These are phyloP conservation scores for Oscheius sp. DNA, from an alignment of 2,888 invertebrate species.

Conservation along the genomic window DNA sequence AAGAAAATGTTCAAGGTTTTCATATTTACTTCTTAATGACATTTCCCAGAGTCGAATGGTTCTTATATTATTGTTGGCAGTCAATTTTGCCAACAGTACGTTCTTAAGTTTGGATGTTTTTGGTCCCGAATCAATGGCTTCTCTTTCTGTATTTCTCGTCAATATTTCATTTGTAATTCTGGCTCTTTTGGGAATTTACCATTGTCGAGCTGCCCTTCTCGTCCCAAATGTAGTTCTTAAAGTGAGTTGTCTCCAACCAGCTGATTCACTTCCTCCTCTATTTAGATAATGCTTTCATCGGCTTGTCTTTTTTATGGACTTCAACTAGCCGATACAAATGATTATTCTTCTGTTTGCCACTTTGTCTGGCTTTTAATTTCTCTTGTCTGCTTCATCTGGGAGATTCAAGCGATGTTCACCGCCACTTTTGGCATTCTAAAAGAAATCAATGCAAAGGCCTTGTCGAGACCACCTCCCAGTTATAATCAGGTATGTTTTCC, in stretches of 20 bases:
- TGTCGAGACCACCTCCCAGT: slow-evolving; percentile 46
- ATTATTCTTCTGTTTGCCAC: slow-evolving; percentile 33
- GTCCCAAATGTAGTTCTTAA: slow-evolving; percentile 48
- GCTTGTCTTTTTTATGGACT: slow-evolving; percentile 51
- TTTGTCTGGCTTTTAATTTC: slow-evolving; percentile 46
- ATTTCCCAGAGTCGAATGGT: slow-evolving; percentile 43
- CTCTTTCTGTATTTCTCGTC: slow-evolving; percentile 41
- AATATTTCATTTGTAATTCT: slow-evolving; percentile 41
- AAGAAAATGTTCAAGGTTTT: slow-evolving; percentile 42
- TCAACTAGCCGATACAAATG: slow-evolving; percentile 45
- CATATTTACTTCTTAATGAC: not conserved
- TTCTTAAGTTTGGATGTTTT: slow-evolving; percentile 45
- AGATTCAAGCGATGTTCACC: slow-evolving; percentile 51
- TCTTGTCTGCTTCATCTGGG: slow-evolving; percentile 45
- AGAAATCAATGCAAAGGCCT: slow-evolving; percentile 41
- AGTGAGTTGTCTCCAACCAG: slow-evolving; percentile 2
- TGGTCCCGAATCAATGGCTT: slow-evolving; percentile 44
- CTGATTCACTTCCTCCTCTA: not conserved
- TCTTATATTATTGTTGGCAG: slow-evolving; percentile 39
- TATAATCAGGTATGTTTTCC: slow-evolving; percentile 39
- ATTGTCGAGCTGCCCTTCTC: slow-evolving; percentile 43
- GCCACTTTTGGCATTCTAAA: slow-evolving; percentile 49
- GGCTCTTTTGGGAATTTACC: slow-evolving; percentile 46
- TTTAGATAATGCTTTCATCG: slow-evolving; percentile 46
- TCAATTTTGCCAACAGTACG: slow-evolving; percentile 49